phyloP scores from a whole-genome alignment of 2,888 invertebrate genomes.

The Sclerodermus sp. region DNA sequence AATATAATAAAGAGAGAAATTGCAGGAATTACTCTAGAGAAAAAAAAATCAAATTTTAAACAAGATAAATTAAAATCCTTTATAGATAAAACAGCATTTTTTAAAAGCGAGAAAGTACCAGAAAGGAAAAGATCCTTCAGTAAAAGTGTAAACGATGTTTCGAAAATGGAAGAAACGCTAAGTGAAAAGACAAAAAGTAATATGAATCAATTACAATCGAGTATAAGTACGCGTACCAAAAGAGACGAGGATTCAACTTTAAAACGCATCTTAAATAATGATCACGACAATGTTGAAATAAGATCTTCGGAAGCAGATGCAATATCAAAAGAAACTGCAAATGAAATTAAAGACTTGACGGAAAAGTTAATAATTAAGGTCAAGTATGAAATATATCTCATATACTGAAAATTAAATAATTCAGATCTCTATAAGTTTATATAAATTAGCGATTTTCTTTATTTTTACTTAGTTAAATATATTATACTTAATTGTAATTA shows the following conservation, averaged over 20 bases:
- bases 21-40: no score
- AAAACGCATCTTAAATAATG: background rate
- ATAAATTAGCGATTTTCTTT: no score
- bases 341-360: constrained; percentile 36
- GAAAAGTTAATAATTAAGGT: constrained; percentile 38
- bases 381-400: background rate
- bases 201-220: no score
- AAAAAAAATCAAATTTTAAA: no score
- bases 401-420: background rate
- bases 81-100: background rate
- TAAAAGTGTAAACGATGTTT: no score
- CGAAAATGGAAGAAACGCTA: no score
- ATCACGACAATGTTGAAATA: background rate
- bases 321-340: constrained; percentile 23
- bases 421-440: background rate
- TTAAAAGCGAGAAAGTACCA: background rate
- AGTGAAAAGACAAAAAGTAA: no score
- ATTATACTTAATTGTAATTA: background rate
- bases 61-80: background rate
- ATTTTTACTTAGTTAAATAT: background rate
- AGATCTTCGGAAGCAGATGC: background rate
- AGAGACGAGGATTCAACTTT: no score
- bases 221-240: background rate
- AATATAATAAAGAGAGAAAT: no score
- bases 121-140: no score